phyloP scores from a whole-genome alignment of 1,140 invertebrate genomes.

The Drosophila lowei region DNA sequence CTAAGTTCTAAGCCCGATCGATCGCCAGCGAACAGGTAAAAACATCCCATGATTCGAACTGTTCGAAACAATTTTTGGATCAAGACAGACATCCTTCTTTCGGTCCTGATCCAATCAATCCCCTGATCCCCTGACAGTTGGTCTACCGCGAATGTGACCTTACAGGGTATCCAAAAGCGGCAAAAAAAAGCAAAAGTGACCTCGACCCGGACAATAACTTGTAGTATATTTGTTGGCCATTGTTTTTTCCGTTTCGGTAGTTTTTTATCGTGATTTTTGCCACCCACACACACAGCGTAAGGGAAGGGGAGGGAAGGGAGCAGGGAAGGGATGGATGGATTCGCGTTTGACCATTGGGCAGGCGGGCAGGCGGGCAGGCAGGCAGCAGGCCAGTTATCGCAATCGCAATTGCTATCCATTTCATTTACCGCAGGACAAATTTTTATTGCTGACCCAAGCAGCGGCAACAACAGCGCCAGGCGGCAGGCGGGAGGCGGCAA shows the following conservation, averaged over 20 bases:
- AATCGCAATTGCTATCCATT: slow-evolving; percentile 77
- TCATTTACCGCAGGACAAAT: slow-evolving; percentile 80
- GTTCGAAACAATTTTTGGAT: no score
- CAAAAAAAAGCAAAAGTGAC: slow-evolving; percentile 36
- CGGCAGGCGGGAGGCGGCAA: slow-evolving; percentile 10
- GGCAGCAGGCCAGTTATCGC: slow-evolving; percentile 54
- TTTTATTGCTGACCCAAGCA: slow-evolving; percentile 78
- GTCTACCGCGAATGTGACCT: not conserved
- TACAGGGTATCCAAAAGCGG: slow-evolving; percentile 24
- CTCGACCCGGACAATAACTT: slow-evolving; percentile 64
- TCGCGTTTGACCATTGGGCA: slow-evolving; percentile 30
- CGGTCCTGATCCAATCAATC: no score
- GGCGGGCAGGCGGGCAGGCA: slow-evolving; percentile 6
- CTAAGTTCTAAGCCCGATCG: no score
- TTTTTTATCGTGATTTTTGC: slow-evolving; percentile 24
- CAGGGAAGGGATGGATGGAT: not conserved
- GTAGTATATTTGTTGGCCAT: slow-evolving; percentile 23
- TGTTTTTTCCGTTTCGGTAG: slow-evolving; percentile 16
- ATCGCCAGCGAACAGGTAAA: no score
- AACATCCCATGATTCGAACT: no score
- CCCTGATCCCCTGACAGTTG: no score
- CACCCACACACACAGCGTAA: not conserved
- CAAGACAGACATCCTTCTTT: not conserved
- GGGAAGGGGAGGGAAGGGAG: fast-evolving
- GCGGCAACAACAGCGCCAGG: slow-evolving; percentile 14